These are phyloP conservation scores for Erythrocercus mccallii DNA, from an alignment of 2,113 vertebrate genomes.

Conservation along the genomic window DNA sequence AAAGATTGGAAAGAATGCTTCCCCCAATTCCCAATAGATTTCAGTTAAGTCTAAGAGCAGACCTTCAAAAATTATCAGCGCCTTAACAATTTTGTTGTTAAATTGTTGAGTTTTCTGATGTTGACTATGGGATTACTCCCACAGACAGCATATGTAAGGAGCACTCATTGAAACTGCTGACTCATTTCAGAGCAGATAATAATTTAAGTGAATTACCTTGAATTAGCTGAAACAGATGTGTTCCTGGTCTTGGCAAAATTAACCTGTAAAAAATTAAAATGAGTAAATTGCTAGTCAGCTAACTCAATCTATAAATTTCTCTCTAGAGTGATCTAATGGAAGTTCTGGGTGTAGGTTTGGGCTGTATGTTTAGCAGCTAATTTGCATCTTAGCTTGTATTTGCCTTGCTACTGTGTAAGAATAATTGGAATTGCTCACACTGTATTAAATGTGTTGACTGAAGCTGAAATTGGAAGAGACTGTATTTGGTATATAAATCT, in stretches of 20 bases:
- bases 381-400: constrained; percentile 27
- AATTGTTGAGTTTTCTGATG: not conserved
- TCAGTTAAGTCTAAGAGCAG: not conserved
- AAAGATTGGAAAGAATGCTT: not conserved
- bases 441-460: constrained; percentile 22
- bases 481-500: constrained; percentile 26
- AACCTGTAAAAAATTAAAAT: constrained; percentile 11
- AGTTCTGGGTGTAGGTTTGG: not conserved
- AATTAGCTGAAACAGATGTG: constrained; percentile 26
- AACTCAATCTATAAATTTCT: constrained; percentile 18
- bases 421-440: not conserved
- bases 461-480: constrained; percentile 33
- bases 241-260: constrained; percentile 23
- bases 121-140: not conserved
- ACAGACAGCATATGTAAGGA: not conserved
- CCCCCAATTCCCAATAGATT: rapidly evolving
- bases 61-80: not conserved
- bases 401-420: constrained; percentile 14
- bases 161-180: not conserved
- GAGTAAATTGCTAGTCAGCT: not conserved
- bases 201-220: constrained; percentile 6
- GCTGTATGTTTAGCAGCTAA: constrained; percentile 2
- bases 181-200: not conserved
- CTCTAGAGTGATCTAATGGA: not conserved
- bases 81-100: not conserved